These are phyloP conservation scores for Colletes collaris DNA, from an alignment of 2,888 invertebrate species.

Conservation along the genomic window DNA sequence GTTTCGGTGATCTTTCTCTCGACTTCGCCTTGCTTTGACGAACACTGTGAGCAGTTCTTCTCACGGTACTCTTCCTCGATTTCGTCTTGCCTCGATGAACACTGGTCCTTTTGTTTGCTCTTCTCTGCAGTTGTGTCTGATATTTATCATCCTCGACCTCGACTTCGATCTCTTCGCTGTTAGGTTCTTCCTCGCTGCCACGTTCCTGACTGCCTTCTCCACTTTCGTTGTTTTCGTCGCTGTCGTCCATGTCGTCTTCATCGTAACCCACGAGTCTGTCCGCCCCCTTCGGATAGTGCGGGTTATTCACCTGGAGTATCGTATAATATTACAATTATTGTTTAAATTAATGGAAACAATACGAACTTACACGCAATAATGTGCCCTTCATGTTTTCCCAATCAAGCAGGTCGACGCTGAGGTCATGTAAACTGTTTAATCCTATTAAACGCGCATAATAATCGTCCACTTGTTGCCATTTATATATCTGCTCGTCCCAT, in stretches of 20 bases:
- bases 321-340: too few relatives aligned
- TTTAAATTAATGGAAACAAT: too few relatives aligned
- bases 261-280: neutral
- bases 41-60: neutral
- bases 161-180: neutral
- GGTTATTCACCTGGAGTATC: slow-evolving; percentile 1
- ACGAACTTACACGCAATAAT: too few relatives aligned
- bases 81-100: neutral
- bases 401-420: neutral
- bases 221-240: neutral
- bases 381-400: too few relatives aligned
- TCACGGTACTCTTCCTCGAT: neutral
- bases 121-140: neutral
- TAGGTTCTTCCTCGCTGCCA: neutral
- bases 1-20: too few relatives aligned
- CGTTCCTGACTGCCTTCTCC: slow-evolving; percentile 11
- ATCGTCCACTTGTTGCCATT: slow-evolving; percentile 69
- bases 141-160: neutral
- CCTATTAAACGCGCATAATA: slow-evolving; percentile 59
- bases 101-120: neutral
- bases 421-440: slow-evolving; percentile 44
- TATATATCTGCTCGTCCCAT: slow-evolving; percentile 64
- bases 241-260: neutral
- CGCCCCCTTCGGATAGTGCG: neutral
- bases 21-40: neutral